Base-by-base conservation (phyloP, 2,797 vertebrate species). In the Trichosurus vulpecula region DNA sequence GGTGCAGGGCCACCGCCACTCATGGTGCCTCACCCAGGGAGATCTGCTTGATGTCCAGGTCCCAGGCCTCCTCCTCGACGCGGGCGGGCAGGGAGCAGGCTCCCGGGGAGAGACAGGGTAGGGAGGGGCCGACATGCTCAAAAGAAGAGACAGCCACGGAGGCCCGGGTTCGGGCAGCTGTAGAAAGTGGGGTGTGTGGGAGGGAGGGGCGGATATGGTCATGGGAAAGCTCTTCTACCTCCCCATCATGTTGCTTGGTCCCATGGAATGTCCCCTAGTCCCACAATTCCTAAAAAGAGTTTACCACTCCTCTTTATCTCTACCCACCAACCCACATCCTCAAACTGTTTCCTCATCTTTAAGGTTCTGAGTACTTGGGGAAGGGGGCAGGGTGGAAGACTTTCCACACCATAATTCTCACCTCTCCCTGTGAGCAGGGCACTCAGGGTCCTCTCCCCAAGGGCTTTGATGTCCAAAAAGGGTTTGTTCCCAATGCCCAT, bases 401-500 rank as follows among this genome's bases (percentile, higher is more conserved):
- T 30, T 91, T 90, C 90, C 92, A 92, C 47, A 92, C 52, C 90
- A 22, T 92, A 90, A 95, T n/a, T 92, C 98, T 97, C 97, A 99
- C 99, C 99, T 99, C 99, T 98, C 97, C 99, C 99, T 0, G 98
- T 99, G 22, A 99, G 98, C 52, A 98, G 98, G 98, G 98, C 99
- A 97, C 98, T 98, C 94, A 99, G 99, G 95, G 99, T 99, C 97
- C 99, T 98, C 92, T 99, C 99, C 11, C 99, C 98, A 52, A 96
- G 96, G 8, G 99, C 98, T 29, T 98, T 98, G 96, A 99, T 99
- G 81, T 99, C 99, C 98, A 99, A 98, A 96, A 99, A 99, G 92
- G 99, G 98, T 92, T 99, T 99, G 95, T 99, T 99, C 94, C 99
- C 99, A 93, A 99, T 96, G 19, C 99, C 99, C 99, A 99, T 99